These are phyloP conservation scores for Sphinx pinastri DNA, from an alignment of 2,888 invertebrate genomes.

Conservation along the genomic window DNA sequence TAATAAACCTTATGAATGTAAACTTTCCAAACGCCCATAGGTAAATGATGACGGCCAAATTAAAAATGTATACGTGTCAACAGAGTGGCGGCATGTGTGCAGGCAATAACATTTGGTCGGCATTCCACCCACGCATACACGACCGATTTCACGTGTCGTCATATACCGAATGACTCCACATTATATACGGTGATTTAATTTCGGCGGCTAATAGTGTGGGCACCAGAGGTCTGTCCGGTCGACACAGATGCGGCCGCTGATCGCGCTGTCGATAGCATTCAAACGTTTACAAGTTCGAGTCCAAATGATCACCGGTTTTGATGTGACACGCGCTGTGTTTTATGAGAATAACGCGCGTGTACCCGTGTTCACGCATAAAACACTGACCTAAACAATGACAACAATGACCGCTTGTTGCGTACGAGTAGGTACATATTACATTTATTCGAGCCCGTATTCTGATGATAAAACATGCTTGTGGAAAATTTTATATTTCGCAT, in stretches of 20 bases:
- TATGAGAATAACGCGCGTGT: constrained; percentile 16
- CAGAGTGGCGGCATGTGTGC: constrained; percentile 7
- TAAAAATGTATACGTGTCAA: constrained; percentile 31
- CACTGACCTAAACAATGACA: constrained; percentile 19
- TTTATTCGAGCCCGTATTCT: constrained; percentile 12
- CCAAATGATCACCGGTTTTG: constrained; percentile 25
- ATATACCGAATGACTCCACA: constrained; percentile 45
- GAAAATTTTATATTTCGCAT: neutral
- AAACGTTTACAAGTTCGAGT: constrained; percentile 49
- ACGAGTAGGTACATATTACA: constrained; percentile 1
- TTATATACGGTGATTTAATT: constrained; percentile 56
- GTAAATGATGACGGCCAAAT: constrained; percentile 37
- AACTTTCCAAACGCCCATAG: constrained; percentile 46
- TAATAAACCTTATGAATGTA: constrained; percentile 23
- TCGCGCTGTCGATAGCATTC: constrained; percentile 72
- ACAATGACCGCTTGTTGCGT: constrained; percentile 23
- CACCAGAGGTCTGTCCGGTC: constrained; percentile 67
- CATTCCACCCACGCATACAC: constrained; percentile 55
- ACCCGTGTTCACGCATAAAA: constrained; percentile 4
- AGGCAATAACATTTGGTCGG: constrained; percentile 43
- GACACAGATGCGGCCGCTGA: constrained; percentile 70
- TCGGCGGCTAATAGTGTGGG: constrained; percentile 58
- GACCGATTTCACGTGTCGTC: constrained; percentile 55
- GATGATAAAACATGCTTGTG: constrained; percentile 1
- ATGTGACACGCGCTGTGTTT: constrained; percentile 21